Base-by-base conservation (phyloP, 2,113 vertebrate species). In the Podarcis raffonei region DNA sequence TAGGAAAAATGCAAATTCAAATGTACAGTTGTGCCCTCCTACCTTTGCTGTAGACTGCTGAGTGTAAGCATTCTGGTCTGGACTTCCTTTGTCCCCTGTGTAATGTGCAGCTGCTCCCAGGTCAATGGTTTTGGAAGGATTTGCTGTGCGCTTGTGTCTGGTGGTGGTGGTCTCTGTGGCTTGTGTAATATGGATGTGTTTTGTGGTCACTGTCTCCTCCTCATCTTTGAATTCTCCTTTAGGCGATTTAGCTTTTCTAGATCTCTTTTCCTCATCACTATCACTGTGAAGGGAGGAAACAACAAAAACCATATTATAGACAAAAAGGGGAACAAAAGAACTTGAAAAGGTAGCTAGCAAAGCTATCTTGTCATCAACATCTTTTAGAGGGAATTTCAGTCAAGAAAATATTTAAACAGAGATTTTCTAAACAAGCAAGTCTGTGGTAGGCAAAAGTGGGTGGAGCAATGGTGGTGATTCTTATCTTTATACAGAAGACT, bases 51-150 rank as follows among this genome's bases (percentile, higher is more conserved):
- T 85, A 6, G 97, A 81, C 89, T 97, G 96, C 84, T 95, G 93
- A 86, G 92, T 89, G 59, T 96, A 94, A 94, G 91, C 92, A 71
- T 95, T 96, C 87, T 96, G 95, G 62, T 97, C 98, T 13, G 98
- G 95, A 87, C 98, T 98, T 82, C 96, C 92, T 93, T 96, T 96
- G 86, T 99, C 98, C 79, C 99, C 99, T n/a, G 97, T 98, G 94
- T 99, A 99, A 96, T 97, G 94, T 23, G 98, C 98, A 86, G 99
- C 99, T 9, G 99, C 99, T 76, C 99, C 99, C 66, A 99, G 95
- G 96, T 99, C 99, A 91, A 99, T 98, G 79, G 98, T 99, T 97
- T 97, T 99, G 68, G 98, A 98, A 35, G 98, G 99, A 57, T 98
- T 97, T 74, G 97, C 98, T 68, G 97, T 97, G 93, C 98, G 98